phyloP scores from a whole-genome alignment of 2,888 invertebrate genomes.

The Litoditis marina region DNA sequence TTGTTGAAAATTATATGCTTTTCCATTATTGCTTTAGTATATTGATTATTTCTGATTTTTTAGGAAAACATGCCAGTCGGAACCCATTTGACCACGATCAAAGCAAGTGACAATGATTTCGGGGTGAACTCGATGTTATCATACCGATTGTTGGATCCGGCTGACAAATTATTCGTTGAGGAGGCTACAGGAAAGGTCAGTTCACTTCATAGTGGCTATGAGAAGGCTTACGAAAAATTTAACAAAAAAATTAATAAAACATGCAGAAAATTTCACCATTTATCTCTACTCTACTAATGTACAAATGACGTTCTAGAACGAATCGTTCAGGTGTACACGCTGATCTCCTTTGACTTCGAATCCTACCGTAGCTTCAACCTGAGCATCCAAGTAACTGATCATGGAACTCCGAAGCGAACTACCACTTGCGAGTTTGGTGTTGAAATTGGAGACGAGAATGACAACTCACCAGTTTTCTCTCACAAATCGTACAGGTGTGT shows the following conservation, averaged over 20 bases:
- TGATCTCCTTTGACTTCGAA: slow-evolving; percentile 6
- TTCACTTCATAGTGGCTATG: no score
- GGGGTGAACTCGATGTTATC: neutral
- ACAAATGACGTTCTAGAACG: no score
- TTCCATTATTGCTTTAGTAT: no score
- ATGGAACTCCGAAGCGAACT: neutral
- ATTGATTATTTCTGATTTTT: neutral
- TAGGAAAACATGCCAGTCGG: neutral
- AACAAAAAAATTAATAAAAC: no score
- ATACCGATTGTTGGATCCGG: neutral
- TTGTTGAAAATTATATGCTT: no score
- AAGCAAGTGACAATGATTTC: slow-evolving; percentile 1
- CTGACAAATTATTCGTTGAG: no score
- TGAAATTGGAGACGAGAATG: slow-evolving; percentile 9
- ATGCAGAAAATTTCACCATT: no score
- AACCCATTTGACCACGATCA: no score
- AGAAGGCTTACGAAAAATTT: no score
- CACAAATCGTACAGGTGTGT: slow-evolving; percentile 9
- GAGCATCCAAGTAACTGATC: neutral
- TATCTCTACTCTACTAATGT: no score
- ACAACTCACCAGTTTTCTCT: slow-evolving; percentile 8
- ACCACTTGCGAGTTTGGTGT: neutral
- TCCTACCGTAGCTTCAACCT: neutral
- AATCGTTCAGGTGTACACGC: neutral
- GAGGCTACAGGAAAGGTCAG: no score